Conservation (phyloP, 2,888 invertebrate genomes). For the Melanostoma mellinum region DNA sequence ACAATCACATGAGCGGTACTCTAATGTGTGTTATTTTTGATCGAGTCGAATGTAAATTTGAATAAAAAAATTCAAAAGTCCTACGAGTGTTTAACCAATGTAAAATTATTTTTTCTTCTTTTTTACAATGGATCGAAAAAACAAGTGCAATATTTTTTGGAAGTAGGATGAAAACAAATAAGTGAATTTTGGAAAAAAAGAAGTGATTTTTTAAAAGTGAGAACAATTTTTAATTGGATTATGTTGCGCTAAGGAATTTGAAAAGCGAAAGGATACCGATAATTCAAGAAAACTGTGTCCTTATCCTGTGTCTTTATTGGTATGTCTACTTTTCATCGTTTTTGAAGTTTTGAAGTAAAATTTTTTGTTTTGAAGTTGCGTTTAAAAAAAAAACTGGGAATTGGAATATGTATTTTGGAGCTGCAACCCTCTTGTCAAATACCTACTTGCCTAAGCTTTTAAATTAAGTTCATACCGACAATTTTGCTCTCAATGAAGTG, state of each 20-base stretch:
- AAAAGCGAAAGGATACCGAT: background rate
- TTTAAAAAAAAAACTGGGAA: too few species aligned
- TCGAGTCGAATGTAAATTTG: background rate
- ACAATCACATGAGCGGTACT: conserved; percentile 48
- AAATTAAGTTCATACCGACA: too few species aligned
- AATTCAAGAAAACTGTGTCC: background rate
- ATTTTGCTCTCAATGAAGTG: too few species aligned
- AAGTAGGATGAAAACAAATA: conserved; percentile 2
- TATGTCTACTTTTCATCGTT: too few species aligned
- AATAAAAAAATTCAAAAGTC: background rate
- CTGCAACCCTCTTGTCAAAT: too few species aligned
- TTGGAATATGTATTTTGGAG: too few species aligned
- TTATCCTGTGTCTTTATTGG: too few species aligned
- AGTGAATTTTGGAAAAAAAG: background rate
- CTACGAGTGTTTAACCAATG: background rate
- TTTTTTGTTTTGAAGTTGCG: too few species aligned
- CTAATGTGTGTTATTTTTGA: conserved; percentile 12
- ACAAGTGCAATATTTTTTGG: background rate
- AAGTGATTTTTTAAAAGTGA: background rate
- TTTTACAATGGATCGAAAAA: background rate
- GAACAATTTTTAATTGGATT: conserved; percentile 9
- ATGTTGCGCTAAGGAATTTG: background rate
- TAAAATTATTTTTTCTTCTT: too few species aligned
- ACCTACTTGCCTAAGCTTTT: too few species aligned
- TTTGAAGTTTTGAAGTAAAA: too few species aligned